Evolutionary conservation across 2,113 vertebrate genomes (phyloP).

Genomic region (Myanophis thanlyinensis): DNA sequence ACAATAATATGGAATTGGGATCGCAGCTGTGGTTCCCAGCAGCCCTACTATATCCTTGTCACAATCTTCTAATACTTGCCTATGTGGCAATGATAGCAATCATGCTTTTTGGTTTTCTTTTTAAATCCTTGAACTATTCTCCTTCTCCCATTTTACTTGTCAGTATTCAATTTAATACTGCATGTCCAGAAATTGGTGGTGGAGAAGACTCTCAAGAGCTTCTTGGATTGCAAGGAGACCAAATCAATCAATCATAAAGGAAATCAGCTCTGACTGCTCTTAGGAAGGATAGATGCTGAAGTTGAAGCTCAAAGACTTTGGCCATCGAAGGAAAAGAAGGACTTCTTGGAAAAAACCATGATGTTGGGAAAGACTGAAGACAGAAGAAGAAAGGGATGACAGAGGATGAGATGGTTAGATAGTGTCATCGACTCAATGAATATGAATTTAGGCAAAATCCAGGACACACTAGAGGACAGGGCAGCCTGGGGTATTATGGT

Average conservation of each 20-base stretch:
- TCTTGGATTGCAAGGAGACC: background rate
- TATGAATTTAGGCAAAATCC: too few species aligned
- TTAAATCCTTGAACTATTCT: background rate
- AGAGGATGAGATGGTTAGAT: background rate
- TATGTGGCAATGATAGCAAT: background rate
- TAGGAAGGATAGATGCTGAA: background rate
- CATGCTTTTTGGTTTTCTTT: too few species aligned
- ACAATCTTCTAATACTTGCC: background rate
- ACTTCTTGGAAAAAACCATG: background rate
- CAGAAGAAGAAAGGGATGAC: background rate
- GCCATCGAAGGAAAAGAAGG: background rate
- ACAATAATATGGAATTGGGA: background rate
- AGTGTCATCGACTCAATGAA: background rate
- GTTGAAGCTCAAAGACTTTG: background rate
- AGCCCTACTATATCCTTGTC: background rate
- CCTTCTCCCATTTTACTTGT: background rate
- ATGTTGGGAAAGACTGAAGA: background rate
- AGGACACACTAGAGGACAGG: too few species aligned
- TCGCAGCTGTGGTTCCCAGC: background rate
- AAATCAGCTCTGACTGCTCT: background rate
- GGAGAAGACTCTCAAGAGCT: background rate
- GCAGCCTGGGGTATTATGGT: too few species aligned
- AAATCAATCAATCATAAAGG: background rate
- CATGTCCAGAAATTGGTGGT: background rate
- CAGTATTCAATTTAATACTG: background rate